Conservation (phyloP, 2,113 vertebrate genomes). For the Hemiscyllium ocellatum region DNA sequence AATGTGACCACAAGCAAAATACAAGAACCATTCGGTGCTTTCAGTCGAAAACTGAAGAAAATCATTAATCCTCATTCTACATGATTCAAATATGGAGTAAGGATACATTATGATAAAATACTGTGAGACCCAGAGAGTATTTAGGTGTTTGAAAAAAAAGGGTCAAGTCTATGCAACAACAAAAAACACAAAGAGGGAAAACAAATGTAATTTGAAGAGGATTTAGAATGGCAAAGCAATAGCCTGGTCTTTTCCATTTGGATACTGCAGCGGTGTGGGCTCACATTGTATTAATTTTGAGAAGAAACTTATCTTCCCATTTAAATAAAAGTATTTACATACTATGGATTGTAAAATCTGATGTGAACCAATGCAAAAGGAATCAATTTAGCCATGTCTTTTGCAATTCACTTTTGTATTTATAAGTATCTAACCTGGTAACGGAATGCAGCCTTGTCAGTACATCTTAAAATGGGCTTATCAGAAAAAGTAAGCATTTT, state of each 20-base stretch:
- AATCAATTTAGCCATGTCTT: not conserved
- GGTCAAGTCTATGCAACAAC: not conserved
- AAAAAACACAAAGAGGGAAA: not conserved
- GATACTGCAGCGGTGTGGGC: not conserved
- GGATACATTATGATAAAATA: not conserved
- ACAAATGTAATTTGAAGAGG: not conserved
- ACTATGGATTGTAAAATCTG: not conserved
- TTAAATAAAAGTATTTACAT: not conserved
- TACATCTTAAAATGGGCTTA: not conserved
- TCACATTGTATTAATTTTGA: not conserved
- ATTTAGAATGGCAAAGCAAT: not conserved
- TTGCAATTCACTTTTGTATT: not conserved
- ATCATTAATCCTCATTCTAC: not conserved
- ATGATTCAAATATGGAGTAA: not conserved
- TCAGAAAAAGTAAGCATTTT: not conserved
- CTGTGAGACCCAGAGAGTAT: not conserved
- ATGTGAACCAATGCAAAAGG: not conserved
- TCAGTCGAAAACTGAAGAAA: not conserved
- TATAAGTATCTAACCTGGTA: not conserved
- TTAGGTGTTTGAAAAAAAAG: not conserved
- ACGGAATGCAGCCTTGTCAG: not conserved
- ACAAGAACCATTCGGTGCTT: not conserved
- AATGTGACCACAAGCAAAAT: not conserved
- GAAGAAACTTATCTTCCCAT: not conserved
- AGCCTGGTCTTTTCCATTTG: not conserved